Evolutionary conservation across 2,113 vertebrate species (phyloP).

Genomic region (Lycaon pictus): DNA sequence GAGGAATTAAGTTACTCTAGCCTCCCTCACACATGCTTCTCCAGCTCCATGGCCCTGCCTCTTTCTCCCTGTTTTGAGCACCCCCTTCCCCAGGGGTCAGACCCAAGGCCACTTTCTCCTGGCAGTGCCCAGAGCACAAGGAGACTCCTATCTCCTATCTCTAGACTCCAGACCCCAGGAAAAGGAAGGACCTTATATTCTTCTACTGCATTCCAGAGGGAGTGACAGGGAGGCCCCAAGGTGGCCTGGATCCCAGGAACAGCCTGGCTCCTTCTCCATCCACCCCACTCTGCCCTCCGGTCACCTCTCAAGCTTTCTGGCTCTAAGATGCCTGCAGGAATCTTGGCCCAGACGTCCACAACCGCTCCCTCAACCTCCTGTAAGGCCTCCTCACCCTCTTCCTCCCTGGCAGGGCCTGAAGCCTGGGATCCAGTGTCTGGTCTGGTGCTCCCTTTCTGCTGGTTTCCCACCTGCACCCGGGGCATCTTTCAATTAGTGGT

Average conservation of each 20-base stretch:
- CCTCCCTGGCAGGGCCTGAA: not conserved
- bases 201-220: conserved; percentile 36
- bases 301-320: conserved; percentile 15
- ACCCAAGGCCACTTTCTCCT: conserved; percentile 13
- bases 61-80: not conserved
- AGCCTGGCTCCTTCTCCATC: not conserved
- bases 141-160: not conserved
- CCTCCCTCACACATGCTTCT: no score
- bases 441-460: not conserved
- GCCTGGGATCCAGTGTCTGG: not conserved
- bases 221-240: conserved; percentile 55
- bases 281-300: not conserved
- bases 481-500: not conserved
- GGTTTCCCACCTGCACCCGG: not conserved
- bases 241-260: conserved; percentile 51
- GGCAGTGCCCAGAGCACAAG: not conserved
- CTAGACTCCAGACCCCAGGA: not conserved
- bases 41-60: not conserved
- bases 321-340: not conserved
- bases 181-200: conserved; percentile 63
- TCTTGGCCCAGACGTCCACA: conserved; percentile 18
- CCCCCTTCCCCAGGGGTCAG: not conserved
- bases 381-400: conserved; percentile 13
- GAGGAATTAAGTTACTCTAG: not conserved
- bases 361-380: not conserved